Evolutionary conservation across 2,888 invertebrate species (phyloP).

Genomic region (Polietes domitor): DNA sequence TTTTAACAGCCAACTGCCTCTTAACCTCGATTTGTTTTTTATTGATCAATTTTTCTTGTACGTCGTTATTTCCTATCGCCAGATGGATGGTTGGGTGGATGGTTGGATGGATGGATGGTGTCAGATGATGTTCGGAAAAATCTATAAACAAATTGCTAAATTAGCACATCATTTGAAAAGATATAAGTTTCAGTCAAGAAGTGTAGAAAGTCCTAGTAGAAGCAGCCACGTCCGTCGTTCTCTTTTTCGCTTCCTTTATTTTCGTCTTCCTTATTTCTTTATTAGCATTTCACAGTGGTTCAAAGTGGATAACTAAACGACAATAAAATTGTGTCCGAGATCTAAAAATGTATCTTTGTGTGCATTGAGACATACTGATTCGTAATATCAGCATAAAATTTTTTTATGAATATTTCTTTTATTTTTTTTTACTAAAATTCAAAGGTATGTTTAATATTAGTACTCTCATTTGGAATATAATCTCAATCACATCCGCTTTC

Average conservation of each 20-base stretch:
- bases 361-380: too few species aligned
- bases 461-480: too few species aligned
- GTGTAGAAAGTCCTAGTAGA: background rate
- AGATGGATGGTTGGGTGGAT: conserved; percentile 20
- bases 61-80: conserved; percentile 14
- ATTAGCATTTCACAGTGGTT: background rate
- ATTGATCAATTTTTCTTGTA: conserved; percentile 57
- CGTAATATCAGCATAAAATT: too few species aligned
- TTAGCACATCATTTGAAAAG: conserved; percentile 58
- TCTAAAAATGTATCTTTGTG: too few species aligned
- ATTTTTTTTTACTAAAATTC: too few species aligned
- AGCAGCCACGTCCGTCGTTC: background rate
- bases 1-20: conserved; percentile 27
- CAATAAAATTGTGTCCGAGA: too few species aligned
- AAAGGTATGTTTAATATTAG: too few species aligned
- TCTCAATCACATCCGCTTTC: too few species aligned
- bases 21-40: conserved; percentile 63
- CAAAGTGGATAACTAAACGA: too few species aligned
- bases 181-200: conserved; percentile 30
- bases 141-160: conserved; percentile 65
- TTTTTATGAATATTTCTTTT: too few species aligned
- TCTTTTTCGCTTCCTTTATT: background rate
- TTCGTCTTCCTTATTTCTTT: background rate
- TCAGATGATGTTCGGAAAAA: conserved; percentile 14
- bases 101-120: conserved; percentile 24